Evolutionary conservation across 2,113 vertebrate species (phyloP).

Genomic region (Halcyon malimbica): DNA sequence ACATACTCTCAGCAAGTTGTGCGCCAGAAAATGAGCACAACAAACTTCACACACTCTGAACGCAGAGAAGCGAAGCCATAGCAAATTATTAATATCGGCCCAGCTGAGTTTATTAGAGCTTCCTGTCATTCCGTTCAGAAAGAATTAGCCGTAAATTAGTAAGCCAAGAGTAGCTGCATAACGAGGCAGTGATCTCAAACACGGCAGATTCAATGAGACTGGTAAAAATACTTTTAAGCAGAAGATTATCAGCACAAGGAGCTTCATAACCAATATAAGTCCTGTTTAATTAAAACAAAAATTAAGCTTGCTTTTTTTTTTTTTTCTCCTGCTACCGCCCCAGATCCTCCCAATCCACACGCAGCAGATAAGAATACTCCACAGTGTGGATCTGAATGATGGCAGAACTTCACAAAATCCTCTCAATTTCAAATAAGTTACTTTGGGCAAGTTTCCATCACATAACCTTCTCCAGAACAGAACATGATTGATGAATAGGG

Average conservation of each 20-base stretch:
- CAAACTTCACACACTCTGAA: background rate
- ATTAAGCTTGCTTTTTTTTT: background rate
- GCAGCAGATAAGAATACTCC: background rate
- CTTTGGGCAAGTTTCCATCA: background rate
- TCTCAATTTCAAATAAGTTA: background rate
- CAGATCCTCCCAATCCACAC: background rate
- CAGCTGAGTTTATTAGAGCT: slow-evolving; percentile 25
- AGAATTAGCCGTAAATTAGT: slow-evolving; percentile 10
- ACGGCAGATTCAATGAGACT: background rate
- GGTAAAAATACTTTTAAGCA: background rate
- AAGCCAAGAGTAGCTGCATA: background rate
- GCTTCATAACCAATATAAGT: background rate
- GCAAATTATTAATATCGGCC: background rate
- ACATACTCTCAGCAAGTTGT: background rate
- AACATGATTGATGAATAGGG: background rate
- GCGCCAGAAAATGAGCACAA: background rate
- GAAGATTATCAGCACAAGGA: background rate
- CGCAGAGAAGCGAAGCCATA: background rate
- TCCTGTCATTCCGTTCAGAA: slow-evolving; percentile 20
- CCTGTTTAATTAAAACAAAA: slow-evolving; percentile 29
- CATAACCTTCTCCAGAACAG: background rate
- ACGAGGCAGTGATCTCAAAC: background rate
- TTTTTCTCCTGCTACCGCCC: background rate
- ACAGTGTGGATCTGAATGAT: background rate
- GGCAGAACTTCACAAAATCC: too few species aligned